Base-by-base conservation (phyloP, 2,888 invertebrate genomes). In the Endotricha flammealis region DNA sequence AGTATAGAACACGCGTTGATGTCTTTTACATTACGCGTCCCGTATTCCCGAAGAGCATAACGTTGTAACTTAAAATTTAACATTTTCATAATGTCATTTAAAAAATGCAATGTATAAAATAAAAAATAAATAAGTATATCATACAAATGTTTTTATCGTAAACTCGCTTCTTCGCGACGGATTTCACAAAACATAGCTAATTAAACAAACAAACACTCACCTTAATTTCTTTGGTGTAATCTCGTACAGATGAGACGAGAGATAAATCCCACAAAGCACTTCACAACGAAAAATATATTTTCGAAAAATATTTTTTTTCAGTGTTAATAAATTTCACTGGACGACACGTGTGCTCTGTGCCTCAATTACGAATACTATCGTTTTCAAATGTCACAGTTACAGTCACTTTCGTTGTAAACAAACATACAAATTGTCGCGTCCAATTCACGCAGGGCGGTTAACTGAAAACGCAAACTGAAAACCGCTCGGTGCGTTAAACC, bases 211-310 rank as follows among this genome's bases (percentile, higher is more conserved):
- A 57, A 47, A 68, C 53, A 46, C 73, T 60, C 55, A 85, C 85
- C 85, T 85, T 81, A 54, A 53, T 62, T 64, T 79, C 80, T 82
- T 83, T 85, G 78, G 82, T 75, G 75, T 70, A 24, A 57, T 53
- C 53, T 57, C 55, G 50, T 20, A 46, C 38, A 53, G 44, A 53
- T 46, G 51, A 48, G 46, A 47, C 42, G 43, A 48, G 52, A 23
- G 10, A 23, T 23, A 66, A 74, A 78, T 76, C 71, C 78, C 80
- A 82, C 79, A 73, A n/a, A 53, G 48, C 82, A 83, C 83, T 74
- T 68, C 80, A 81, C 79, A 66, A 53, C 44, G 47, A 56, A 53
- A 32, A 32, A 43, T 31, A 44, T 42, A 47, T 46, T 50, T 52
- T 44, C 52, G 51, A 50, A 52, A 63, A n/a, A n/a, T n/a, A n/a